These are phyloP conservation scores for Drosophila leontia DNA, from an alignment of 1,140 invertebrate species.

Conservation along the genomic window DNA sequence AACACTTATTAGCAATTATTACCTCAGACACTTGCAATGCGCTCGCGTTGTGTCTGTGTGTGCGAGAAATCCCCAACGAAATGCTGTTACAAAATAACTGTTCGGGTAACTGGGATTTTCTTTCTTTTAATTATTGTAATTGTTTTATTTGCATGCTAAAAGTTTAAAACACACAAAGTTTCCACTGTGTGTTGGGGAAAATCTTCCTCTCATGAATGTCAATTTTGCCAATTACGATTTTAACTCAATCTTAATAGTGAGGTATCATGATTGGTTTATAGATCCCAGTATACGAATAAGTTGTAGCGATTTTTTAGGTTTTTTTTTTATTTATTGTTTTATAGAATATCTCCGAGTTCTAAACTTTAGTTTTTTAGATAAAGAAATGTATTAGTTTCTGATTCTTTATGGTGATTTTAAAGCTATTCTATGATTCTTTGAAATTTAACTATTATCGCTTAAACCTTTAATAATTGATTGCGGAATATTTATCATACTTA, in stretches of 20 bases:
- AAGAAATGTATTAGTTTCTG: background rate
- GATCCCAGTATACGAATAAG: too few relatives aligned
- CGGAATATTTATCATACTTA: conserved; percentile 4
- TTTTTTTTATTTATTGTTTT: too few relatives aligned
- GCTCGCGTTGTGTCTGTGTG: background rate
- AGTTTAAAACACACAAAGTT: conserved; percentile 49
- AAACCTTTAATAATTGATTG: background rate
- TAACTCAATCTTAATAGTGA: background rate
- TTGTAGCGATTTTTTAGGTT: too few relatives aligned
- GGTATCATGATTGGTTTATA: too few relatives aligned
- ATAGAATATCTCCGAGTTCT: background rate
- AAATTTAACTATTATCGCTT: background rate
- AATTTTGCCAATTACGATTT: conserved; percentile 14
- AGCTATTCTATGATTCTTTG: background rate
- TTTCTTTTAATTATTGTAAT: conserved; percentile 51
- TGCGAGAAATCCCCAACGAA: conserved; percentile 38
- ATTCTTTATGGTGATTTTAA: background rate
- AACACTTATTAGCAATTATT: conserved; percentile 20
- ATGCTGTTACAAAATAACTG: conserved; percentile 26
- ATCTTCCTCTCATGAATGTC: background rate
- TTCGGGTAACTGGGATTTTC: conserved; percentile 37
- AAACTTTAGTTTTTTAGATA: background rate
- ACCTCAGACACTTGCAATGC: conserved; percentile 25
- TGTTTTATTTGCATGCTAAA: conserved; percentile 58
- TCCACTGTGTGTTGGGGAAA: conserved; percentile 40